phyloP scores from a whole-genome alignment of 2,888 invertebrate genomes.

The Trissoscelio sp. region DNA sequence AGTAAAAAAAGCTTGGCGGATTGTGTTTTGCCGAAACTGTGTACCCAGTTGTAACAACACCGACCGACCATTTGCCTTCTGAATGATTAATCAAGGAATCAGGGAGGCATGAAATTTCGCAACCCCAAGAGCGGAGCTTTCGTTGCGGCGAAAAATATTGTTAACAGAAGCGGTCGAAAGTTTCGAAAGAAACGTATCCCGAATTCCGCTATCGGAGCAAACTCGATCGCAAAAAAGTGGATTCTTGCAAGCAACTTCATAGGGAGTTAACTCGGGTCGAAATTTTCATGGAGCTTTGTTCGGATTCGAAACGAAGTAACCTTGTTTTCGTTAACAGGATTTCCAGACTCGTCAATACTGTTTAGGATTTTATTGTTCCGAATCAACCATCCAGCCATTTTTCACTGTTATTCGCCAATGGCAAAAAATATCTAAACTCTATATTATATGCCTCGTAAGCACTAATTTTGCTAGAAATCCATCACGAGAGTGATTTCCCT shows the following conservation, averaged over 20 bases:
- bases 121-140: not conserved
- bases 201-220: constrained; percentile 3
- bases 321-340: constrained; percentile 31
- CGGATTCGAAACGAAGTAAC: constrained; percentile 29
- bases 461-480: no score
- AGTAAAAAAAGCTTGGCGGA: no score
- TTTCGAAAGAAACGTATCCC: not conserved
- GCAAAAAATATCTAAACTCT: no score
- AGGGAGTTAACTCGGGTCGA: constrained; percentile 12
- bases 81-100: constrained; percentile 28
- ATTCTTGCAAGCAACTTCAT: constrained; percentile 33
- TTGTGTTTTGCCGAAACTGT: not conserved
- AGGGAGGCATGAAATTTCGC: not conserved
- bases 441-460: no score
- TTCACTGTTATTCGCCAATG: not conserved
- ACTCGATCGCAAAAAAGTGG: constrained; percentile 18
- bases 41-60: not conserved
- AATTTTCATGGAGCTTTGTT: constrained; percentile 31
- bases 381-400: not conserved
- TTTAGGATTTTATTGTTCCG: constrained; percentile 22
- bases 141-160: constrained; percentile 19
- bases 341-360: constrained; percentile 25
- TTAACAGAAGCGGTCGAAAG: not conserved
- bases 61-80: constrained; percentile 10
- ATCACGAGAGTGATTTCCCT: no score